Evolutionary conservation across 2,888 invertebrate genomes (phyloP).

Genomic region (Papilio demoleus): DNA sequence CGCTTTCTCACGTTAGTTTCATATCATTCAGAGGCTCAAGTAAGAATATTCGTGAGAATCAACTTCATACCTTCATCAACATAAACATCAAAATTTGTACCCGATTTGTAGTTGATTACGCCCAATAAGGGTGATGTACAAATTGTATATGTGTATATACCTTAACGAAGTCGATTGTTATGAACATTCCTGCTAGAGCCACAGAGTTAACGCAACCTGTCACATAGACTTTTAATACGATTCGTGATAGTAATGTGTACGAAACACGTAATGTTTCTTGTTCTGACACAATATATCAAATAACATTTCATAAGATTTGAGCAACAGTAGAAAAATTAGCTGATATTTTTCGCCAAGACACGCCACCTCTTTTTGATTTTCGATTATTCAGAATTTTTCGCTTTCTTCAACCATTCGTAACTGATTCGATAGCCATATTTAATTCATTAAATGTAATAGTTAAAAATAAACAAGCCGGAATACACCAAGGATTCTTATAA

Average conservation of each 20-base stretch:
- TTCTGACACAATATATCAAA: constrained; percentile 21
- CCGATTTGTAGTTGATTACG: too few relatives aligned
- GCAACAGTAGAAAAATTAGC: background rate
- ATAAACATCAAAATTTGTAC: too few relatives aligned
- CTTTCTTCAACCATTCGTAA: background rate
- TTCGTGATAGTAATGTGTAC: constrained; percentile 10
- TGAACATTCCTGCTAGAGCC: too few relatives aligned
- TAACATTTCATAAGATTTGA: background rate
- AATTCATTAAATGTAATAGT: too few relatives aligned
- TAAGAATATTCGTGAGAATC: too few relatives aligned
- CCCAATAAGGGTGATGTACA: too few relatives aligned
- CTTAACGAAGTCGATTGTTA: too few relatives aligned
- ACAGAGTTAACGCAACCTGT: constrained; percentile 25
- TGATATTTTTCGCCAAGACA: background rate
- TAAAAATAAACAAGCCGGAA: background rate
- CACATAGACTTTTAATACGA: constrained; percentile 28
- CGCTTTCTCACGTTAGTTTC: constrained; percentile 25
- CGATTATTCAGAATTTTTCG: background rate
- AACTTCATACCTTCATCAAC: too few relatives aligned
- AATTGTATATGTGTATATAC: too few relatives aligned
- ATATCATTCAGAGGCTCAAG: constrained; percentile 9
- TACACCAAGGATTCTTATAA: constrained; percentile 10
- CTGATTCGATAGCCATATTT: too few relatives aligned
- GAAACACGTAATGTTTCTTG: constrained; percentile 24
- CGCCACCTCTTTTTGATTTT: background rate